Evolutionary conservation across 2,888 invertebrate species (phyloP), one percentile per base, ranked within the genome.

Genomic region (Plagodis dolabraria): DNA sequence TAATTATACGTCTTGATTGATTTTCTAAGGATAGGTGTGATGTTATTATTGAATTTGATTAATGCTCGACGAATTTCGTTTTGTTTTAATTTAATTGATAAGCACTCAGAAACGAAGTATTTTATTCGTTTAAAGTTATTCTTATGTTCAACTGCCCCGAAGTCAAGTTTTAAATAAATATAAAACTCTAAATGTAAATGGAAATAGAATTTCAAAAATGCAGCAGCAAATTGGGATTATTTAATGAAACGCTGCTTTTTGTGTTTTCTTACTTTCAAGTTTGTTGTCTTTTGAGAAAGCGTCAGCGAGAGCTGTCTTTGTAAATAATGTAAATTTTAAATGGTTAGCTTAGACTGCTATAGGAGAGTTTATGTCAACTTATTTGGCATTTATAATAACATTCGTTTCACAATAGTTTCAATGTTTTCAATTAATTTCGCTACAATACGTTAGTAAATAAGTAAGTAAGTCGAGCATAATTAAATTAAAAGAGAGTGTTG

Each of bases 201-300:
- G 79, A 85, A 82, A 79, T 75, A n/a, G 79, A 81, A 83, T 83
- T 83, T 70, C 75, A 79, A 80, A 82, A 72, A 68, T 77, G 77
- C 76, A 69, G 68, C 75, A 75, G 76, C 48, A 49, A 53, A 53
- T 58, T 74, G 72, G 71, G 66, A 40, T 40, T 40, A 40, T 40
- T 65, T 65, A 65, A 67, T 71, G 70, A 69, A 70, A 68, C 74
- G 70, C 71, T 72, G 72, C 76, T 54, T 72, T 71, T 61, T 66
- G 65, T 71, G 69, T 65, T 69, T 72, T 71, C 68, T 68, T 69
- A 54, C 12, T 56, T 46, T 55, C 60, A 54, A 64, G 57, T 45
- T 53, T 59, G 40, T 59, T 62, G 62, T 67, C 59, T 63, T 68
- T 68, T 34, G 56, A 10, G 52, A 60, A 69, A 69, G 70, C 67